Conservation (phyloP, 1,140 invertebrate species). For the Dendrolimus punctatus region DNA sequence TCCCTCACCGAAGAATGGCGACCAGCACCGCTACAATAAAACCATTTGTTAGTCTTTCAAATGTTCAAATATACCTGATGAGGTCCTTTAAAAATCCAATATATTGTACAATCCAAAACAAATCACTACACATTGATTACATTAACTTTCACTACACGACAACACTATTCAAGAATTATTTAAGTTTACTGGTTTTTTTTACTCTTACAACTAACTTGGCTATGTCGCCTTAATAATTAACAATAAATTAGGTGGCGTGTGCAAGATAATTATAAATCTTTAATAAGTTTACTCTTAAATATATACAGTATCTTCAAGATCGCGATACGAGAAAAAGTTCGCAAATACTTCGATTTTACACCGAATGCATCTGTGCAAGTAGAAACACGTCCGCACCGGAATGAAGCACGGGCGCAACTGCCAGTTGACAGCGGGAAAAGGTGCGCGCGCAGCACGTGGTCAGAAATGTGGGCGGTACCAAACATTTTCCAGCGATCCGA, state of each 20-base stretch:
- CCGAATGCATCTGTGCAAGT: too few species aligned
- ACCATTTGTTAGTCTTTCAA: constrained; percentile 18
- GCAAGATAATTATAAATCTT: too few species aligned
- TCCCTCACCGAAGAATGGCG: neutral
- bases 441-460: constrained; percentile 66
- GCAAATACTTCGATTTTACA: too few species aligned
- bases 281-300: too few species aligned
- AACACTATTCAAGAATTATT: constrained; percentile 5
- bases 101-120: neutral
- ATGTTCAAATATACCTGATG: constrained; percentile 17
- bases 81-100: constrained; percentile 4
- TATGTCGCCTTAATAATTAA: too few species aligned
- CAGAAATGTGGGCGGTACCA: constrained; percentile 40
- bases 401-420: constrained; percentile 38
- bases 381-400: constrained; percentile 12
- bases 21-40: constrained; percentile 8
- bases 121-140: too few species aligned
- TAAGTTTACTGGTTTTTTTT: too few species aligned
- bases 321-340: constrained; percentile 20
- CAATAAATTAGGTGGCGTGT: too few species aligned
- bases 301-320: constrained; percentile 11
- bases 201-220: too few species aligned
- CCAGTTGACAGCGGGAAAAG: constrained; percentile 25
- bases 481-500: constrained; percentile 18
- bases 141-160: too few species aligned